Evolutionary conservation across 2,888 invertebrate species (phyloP), one percentile per base, ranked within the genome.

Genomic region (Muscina levida): DNA sequence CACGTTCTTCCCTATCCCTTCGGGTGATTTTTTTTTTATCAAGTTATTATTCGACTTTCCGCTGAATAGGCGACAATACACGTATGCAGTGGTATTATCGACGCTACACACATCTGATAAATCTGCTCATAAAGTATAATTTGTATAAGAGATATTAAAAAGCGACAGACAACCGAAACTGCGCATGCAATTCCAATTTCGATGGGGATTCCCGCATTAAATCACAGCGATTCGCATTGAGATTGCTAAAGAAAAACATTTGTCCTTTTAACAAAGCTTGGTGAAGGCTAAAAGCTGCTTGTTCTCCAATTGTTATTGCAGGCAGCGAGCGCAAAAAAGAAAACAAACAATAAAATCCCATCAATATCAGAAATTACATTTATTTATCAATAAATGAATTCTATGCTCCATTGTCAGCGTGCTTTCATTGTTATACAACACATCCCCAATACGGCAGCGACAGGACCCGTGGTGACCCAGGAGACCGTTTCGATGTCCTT

Each of bases 321-420:
- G 24, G 53, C 24, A 24, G 11, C 24, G 24, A 15, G 4, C 8
- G 31, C 31, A 31, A 53, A 53, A 53, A 13, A 13, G 5, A 24
- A 5, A 62, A 62, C 39, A 62, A 62, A 42, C 37, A 42, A 62
- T 37, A 42, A 62, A 62, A 62, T 42, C 62, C 62, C 62, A 62
- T 62, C 39, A 62, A 62, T 62, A 62, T 62, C 62, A 17, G 42
- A 62, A 67, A 48, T 26, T 56, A 65, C 26, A 66, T 72, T 72
- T 72, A 56, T 44, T 51, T 66, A 65, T 56, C 65, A 56, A 44
- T 72, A 65, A 72, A 65, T 65, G 65, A 65, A 56, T 72, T 66
- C 26, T 56, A 66, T 72, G 53, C 17, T 19, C 53, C 2, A 56
- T 66, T 66, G 56, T 66, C 65, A 66, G 56, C 53, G 53, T 56